Evolutionary conservation across 2,888 invertebrate genomes (phyloP), one percentile per base, ranked within the genome.

Genomic region (Agriopis aurantiaria): DNA sequence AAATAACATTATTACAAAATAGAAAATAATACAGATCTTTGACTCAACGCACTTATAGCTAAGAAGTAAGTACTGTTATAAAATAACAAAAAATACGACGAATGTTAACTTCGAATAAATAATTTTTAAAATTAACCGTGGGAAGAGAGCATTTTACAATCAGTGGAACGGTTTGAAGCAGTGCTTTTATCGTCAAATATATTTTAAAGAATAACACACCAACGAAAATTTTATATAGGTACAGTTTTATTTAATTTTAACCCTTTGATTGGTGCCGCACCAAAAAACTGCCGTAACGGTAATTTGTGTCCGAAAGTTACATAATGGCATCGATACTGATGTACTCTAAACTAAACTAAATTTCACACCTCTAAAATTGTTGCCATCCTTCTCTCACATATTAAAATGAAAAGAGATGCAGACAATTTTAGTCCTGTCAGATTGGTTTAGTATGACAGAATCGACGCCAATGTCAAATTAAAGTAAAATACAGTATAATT

Each of bases 1-100:
- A 90, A 90, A 86, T 91, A 92, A 92, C 93, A 88, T 89, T 91
- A 91, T 90, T 93, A 94, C 89, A 93, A 93, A 92, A 92, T 93
- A 93, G 86, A 91, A 92, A 92, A 93, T 94, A 94, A 94, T 94
- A 94, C 93, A 94, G 93, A 94, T 94, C 93, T 93, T 92, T 94
- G 93, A 93, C 93, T 94, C 90, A 89, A 91, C 90, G 88, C 88
- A 86, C 93, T 92, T 93, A 93, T 78, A 78, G 73, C 89, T 92
- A 92, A 79, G 78, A 88, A 88, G 88, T 91, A 92, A 91, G 89
- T 92, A 91, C 88, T 86, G 87, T 89, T 90, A 91, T 81, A 87
- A 83, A 81, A 85, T 87, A 85, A 88, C 89, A 90, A 91, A 89
- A 90, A 91, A 84, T 81, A 76, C 83, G 85, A 85, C 86, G 86